Evolutionary conservation across 2,113 vertebrate species (phyloP).

Genomic region (Pica pica): DNA sequence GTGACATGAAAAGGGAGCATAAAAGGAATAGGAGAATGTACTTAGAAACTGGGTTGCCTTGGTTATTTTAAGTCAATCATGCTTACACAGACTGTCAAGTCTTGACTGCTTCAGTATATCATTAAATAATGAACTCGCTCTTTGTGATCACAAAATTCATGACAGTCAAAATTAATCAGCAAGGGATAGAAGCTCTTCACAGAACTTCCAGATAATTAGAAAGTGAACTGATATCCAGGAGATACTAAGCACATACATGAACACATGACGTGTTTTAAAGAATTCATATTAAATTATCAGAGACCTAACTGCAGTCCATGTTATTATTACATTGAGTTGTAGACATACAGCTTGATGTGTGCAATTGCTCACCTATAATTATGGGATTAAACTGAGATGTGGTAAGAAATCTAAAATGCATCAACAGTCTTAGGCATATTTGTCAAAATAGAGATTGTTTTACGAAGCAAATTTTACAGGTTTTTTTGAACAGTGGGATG

Average conservation of each 20-base stretch:
- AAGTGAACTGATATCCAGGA: conserved; percentile 5
- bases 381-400: background rate
- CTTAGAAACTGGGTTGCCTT: conserved; percentile 34
- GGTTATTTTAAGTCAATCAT: conserved; percentile 44
- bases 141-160: conserved; percentile 6
- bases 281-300: background rate
- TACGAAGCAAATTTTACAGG: background rate
- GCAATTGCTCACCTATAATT: background rate
- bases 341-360: background rate
- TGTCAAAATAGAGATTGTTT: background rate
- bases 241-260: background rate
- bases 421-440: background rate
- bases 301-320: background rate
- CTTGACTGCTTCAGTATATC: conserved; percentile 31
- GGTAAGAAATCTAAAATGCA: background rate
- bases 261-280: background rate
- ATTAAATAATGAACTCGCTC: conserved; percentile 40
- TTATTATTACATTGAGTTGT: background rate
- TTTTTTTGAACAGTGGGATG: background rate
- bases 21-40: background rate
- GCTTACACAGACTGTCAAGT: background rate
- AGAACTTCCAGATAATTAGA: conserved; percentile 2
- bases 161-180: conserved; percentile 9
- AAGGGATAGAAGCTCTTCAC: background rate
- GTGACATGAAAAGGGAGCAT: conserved; percentile 12